Base-by-base conservation (phyloP, 2,888 invertebrate species). In the Chouioia cunea region DNA sequence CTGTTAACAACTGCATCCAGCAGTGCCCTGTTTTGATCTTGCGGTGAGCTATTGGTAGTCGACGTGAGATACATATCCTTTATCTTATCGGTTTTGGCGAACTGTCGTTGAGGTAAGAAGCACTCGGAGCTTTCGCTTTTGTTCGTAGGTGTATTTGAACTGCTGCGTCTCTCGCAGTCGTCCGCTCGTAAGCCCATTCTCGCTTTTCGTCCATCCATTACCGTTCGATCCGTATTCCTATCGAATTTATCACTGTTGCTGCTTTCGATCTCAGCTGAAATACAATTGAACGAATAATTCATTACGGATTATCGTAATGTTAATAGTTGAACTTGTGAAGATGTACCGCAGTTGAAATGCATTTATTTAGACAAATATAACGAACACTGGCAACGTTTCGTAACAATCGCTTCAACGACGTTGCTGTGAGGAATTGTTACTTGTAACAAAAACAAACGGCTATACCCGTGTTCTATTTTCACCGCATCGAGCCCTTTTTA, bases 101-200 rank as follows among this genome's bases (percentile, higher is more conserved):
- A 76, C 16, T 23, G 67, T n/a, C 81, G 74, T 10, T 81, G 83
- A 0, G 85, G 84, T 44, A 84, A 66, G 64, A 85, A 85, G 46
- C 85, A 83, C 22, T 85, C 85, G 0, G 85, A 85, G 46, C 85
- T 85, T 65, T 82, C 84, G 72, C 83, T 85, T 53, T 83, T 83
- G 1, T 84, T 79, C 0, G 78, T 78, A 0, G 76, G 75, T 0
- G 78, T 77, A 58, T 81, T 79, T 48, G 75, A 79, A 22, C 74
- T 79, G 23, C 74, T 68, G 43, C 65, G 66, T 23, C 73, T 75
- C 16, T 74, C 76, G 47, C 82, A 80, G 22, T 85, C 82, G 22
- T 85, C 84, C 23, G 76, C 76, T 65, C 85, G 77, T 27, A 85
- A 71, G 0, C 83, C 83, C 80, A 85, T 81, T 48, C 85, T 78